phyloP scores from a whole-genome alignment of 2,888 invertebrate genomes.

The Chorisops tibialis region DNA sequence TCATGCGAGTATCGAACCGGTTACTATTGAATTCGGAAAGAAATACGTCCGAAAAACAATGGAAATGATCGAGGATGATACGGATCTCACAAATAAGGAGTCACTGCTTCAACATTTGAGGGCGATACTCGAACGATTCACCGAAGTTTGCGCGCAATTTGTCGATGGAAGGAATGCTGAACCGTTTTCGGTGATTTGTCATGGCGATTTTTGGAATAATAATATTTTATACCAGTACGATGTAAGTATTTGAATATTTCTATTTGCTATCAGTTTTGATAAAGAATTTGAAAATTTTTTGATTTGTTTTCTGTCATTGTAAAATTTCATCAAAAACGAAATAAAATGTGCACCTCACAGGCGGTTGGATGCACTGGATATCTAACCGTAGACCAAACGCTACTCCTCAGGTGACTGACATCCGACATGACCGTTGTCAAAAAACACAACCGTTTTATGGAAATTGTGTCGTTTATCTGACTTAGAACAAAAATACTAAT shows the following conservation, averaged over 20 bases:
- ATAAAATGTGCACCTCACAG: too few species aligned
- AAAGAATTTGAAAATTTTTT: too few species aligned
- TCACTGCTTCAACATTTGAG: neutral
- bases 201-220: slow-evolving; percentile 48
- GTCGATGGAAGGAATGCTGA: slow-evolving; percentile 38
- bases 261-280: too few species aligned
- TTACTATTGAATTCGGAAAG: slow-evolving; percentile 43
- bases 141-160: slow-evolving; percentile 37
- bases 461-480: too few species aligned
- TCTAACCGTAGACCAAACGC: too few species aligned
- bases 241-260: slow-evolving; percentile 41
- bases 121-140: slow-evolving; percentile 37
- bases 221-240: slow-evolving; percentile 44
- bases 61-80: slow-evolving; percentile 37
- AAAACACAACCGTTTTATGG: too few species aligned
- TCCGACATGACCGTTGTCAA: too few species aligned
- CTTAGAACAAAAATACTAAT: too few species aligned
- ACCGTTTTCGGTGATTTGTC: slow-evolving; percentile 45
- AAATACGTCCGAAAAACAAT: slow-evolving; percentile 40
- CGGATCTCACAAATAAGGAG: slow-evolving; percentile 17
- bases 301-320: too few species aligned
- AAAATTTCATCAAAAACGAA: too few species aligned
- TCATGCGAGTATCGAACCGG: slow-evolving; percentile 37
- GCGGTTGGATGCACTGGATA: too few species aligned
- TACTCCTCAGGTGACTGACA: too few species aligned